phyloP scores from a whole-genome alignment of 2,113 vertebrate species.

The Ranitomeya imitator region DNA sequence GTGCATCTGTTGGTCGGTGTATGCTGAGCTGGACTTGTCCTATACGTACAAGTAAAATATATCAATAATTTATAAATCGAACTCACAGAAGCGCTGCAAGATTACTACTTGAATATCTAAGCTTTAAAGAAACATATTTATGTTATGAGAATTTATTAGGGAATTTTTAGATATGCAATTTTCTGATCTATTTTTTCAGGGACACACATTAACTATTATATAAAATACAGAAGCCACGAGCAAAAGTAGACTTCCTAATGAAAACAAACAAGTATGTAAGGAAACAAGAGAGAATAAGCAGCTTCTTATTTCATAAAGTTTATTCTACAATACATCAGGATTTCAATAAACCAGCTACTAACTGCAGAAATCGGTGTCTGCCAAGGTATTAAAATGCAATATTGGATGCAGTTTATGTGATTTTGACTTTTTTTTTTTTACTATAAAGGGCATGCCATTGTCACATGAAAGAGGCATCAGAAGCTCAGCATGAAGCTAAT shows the following conservation, averaged over 20 bases:
- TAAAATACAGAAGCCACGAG: background rate
- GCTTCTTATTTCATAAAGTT: background rate
- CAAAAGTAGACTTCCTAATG: background rate
- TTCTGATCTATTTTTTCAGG: background rate
- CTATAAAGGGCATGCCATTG: background rate
- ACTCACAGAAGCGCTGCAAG: too few species aligned
- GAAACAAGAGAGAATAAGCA: background rate
- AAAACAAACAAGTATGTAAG: background rate
- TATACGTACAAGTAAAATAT: too few species aligned
- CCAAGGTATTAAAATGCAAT: background rate
- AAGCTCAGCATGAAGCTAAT: background rate
- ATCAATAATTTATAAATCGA: too few species aligned
- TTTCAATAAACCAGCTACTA: background rate
- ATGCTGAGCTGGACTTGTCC: too few species aligned
- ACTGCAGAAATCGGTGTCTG: background rate
- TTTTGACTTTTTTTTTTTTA: too few species aligned
- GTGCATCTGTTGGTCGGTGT: too few species aligned
- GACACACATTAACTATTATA: background rate
- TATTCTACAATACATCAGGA: background rate
- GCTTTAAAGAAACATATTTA: background rate
- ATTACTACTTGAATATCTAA: too few species aligned
- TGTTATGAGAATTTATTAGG: background rate
- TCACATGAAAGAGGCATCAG: slow-evolving; percentile 17
- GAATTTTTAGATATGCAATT: background rate
- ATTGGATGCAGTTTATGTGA: slow-evolving; percentile 1